Percentiles rank a stretch among this genome's conserved stretches.
Conservation (phyloP, 2,113 vertebrate genomes). For the Benitochromis conjunctus region DNA sequence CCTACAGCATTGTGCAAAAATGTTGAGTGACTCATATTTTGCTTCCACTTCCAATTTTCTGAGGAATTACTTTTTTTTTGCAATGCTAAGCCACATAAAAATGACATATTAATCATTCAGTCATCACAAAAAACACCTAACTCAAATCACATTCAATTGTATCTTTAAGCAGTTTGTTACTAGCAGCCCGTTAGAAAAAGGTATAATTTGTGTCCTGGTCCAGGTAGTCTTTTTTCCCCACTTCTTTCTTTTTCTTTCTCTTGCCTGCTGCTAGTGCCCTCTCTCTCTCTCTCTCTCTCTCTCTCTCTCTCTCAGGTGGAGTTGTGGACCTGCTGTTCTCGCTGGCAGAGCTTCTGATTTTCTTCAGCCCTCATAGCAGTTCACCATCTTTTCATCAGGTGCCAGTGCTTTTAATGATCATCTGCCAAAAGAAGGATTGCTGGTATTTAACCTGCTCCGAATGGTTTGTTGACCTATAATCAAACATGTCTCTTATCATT, state of each 20-base stretch:
- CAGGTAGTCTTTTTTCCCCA: background rate
- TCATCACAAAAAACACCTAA: background rate
- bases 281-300: background rate
- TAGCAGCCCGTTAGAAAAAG: fast-evolving
- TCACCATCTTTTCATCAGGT: background rate
- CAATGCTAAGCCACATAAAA: background rate
- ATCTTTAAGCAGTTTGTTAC: background rate
- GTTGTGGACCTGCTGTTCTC: background rate
- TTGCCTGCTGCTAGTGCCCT: background rate
- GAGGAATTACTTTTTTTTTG: background rate
- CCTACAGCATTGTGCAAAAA: background rate
- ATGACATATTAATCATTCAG: background rate
- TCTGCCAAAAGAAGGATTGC: background rate
- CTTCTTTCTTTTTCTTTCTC: background rate
- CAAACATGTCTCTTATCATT: background rate
- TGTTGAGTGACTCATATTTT: background rate
- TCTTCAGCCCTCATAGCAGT: background rate
- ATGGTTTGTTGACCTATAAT: background rate
- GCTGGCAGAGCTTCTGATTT: background rate
- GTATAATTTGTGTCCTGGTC: background rate
- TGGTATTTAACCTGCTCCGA: background rate
- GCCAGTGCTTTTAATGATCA: background rate
- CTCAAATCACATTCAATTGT: background rate
- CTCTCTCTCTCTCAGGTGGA: background rate
- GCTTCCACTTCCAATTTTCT: background rate